Evolutionary conservation across 2,888 invertebrate species (phyloP).

Genomic region (Drosophila pullipes): DNA sequence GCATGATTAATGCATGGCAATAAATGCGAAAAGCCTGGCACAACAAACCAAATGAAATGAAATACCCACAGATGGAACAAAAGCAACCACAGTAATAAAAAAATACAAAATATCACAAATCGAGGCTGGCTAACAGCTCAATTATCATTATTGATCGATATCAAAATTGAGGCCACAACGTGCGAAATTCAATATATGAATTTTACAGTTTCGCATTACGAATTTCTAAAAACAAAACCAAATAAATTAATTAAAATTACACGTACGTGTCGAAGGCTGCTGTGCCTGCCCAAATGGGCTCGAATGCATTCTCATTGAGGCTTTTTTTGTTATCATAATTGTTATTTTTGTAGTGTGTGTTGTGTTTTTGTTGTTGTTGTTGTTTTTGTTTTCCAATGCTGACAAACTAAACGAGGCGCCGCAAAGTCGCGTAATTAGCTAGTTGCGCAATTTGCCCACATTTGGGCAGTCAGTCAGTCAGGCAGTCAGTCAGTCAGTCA

Average conservation of each 20-base stretch:
- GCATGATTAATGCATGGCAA: slow-evolving; percentile 71
- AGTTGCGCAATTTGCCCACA: slow-evolving; percentile 65
- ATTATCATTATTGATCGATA: slow-evolving; percentile 67
- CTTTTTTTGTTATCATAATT: slow-evolving; percentile 54
- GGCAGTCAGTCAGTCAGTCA: slow-evolving; percentile 2
- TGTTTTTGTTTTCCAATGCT: slow-evolving; percentile 43
- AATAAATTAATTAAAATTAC: slow-evolving; percentile 79
- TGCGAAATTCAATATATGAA: slow-evolving; percentile 56
- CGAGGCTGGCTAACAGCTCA: slow-evolving; percentile 63
- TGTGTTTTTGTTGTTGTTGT: not conserved
- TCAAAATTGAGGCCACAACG: slow-evolving; percentile 64
- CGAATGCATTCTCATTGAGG: slow-evolving; percentile 34
- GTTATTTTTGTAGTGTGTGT: slow-evolving; percentile 32
- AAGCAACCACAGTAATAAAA: slow-evolving; percentile 10
- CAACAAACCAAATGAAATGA: slow-evolving; percentile 48
- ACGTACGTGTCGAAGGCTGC: slow-evolving; percentile 73
- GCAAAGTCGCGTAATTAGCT: slow-evolving; percentile 70
- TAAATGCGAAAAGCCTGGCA: slow-evolving; percentile 68
- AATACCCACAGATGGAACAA: slow-evolving; percentile 69
- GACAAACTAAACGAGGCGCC: slow-evolving; percentile 63
- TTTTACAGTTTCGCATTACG: slow-evolving; percentile 51
- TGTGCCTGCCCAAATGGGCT: slow-evolving; percentile 40
- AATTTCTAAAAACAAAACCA: slow-evolving; percentile 45
- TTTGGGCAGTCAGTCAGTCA: slow-evolving; percentile 42
- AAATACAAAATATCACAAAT: slow-evolving; percentile 18